Evolutionary conservation across 2,797 vertebrate genomes (phyloP).

Genomic region (Coluber constrictor): DNA sequence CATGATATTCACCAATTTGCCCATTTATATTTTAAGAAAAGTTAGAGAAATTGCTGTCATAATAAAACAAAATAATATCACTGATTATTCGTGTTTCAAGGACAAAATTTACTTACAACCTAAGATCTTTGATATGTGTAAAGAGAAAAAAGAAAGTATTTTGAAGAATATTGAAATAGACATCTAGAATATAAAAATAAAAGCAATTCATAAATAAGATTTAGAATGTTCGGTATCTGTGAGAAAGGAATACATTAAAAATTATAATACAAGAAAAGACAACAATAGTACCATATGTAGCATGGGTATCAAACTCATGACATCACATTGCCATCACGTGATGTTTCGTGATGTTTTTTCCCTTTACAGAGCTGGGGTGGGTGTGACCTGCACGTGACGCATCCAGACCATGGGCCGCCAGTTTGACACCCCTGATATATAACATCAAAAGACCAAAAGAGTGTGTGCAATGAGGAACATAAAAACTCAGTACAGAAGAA

Average conservation of each 20-base stretch:
- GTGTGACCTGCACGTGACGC: too few species aligned
- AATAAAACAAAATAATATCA: neutral
- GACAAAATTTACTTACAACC: neutral
- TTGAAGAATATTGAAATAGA: neutral
- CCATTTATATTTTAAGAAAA: neutral
- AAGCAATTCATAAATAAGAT: neutral
- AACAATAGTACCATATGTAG: neutral
- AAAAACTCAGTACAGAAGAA: too few species aligned
- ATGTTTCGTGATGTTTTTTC: too few species aligned
- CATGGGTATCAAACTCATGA: neutral
- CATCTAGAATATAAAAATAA: neutral
- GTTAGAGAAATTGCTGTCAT: neutral
- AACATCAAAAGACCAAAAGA: neutral
- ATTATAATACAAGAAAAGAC: neutral
- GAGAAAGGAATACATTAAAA: neutral
- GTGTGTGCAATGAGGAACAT: too few species aligned
- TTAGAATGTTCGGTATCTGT: neutral
- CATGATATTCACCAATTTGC: neutral
- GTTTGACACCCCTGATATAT: neutral
- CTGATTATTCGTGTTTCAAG: neutral
- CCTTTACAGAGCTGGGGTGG: too few species aligned
- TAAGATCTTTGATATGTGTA: neutral
- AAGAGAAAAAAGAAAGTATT: neutral
- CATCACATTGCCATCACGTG: too few species aligned
- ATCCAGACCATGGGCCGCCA: too few species aligned